Evolutionary conservation across 2,888 invertebrate species (phyloP), one percentile per base, ranked within the genome.

Genomic region (Papilio demoleus): DNA sequence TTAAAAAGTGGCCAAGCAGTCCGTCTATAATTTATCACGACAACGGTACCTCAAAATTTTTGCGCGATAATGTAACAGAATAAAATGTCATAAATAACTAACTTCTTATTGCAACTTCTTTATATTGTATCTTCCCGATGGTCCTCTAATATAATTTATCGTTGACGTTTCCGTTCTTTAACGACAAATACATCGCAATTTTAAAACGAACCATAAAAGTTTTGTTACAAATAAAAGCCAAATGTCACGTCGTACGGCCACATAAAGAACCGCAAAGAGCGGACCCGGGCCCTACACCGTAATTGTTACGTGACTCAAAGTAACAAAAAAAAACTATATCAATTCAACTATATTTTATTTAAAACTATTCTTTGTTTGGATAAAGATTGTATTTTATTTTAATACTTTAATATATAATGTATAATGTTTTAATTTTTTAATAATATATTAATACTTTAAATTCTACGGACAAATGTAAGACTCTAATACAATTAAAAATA

Each of bases 251-350:
- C 24, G 36, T 24, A 42, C n/a, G 61, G 11, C n/a, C 42, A 61
- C 61, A 61, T 61, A 61, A 61, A 61, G 61, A 61, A 61, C 61
- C 42, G 27, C 42, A 27, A 53, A 31, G 53, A n/a, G 53, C 27
- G 24, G 42, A 22, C 14, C 17, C 27, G 61, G 11, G 31, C 65
- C 17, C 40, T 56, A 38, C 11, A 56, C 40, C 24, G 56, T 65
- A 65, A 65, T 65, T 65, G 65, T 53, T 40, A 65, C 65, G 65
- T 65, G 65, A 65, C 65, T 56, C 19, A 42, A 40, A 56, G 56
- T n/a, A 53, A 27, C 9, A 17, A 31, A 53, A 31, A n/a, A 53
- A 53, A 9, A 53, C 53, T 6, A 31, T 53, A 50, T 53, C 31
- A n/a, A 53, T 53, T 31, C 31, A n/a, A 11, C 8, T 2, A 53